These are phyloP conservation scores for Antheraea pernyi DNA, from an alignment of 1,140 invertebrate genomes.

Conservation along the genomic window DNA sequence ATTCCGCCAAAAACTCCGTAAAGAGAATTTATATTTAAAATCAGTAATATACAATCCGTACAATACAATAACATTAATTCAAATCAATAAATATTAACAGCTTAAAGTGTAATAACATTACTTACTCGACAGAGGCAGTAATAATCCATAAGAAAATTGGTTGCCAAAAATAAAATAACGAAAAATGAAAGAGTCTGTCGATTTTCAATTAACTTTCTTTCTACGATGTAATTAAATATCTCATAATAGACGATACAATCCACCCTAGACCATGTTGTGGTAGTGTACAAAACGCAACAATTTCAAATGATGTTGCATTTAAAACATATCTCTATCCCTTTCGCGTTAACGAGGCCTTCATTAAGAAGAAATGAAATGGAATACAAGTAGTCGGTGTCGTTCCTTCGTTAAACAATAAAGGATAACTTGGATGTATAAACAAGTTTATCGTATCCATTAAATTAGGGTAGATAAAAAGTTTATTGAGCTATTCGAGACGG, in stretches of 20 bases:
- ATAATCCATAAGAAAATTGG: too few species aligned
- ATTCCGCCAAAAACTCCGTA: too few species aligned
- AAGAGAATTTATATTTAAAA: too few species aligned
- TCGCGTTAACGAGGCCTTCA: neutral
- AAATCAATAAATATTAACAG: too few species aligned
- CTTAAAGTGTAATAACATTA: too few species aligned
- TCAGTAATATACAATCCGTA: too few species aligned
- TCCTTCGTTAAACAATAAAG: constrained; percentile 1
- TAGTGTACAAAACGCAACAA: neutral
- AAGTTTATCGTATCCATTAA: constrained; percentile 4
- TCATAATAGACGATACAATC: neutral
- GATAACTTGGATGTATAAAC: neutral
- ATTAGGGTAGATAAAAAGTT: neutral
- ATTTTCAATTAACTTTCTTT: too few species aligned
- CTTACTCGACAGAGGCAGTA: too few species aligned
- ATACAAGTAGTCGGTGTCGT: neutral
- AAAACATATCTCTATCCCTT: neutral
- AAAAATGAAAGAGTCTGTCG: too few species aligned
- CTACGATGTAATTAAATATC: too few species aligned
- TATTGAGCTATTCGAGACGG: neutral
- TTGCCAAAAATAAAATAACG: too few species aligned
- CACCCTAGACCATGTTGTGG: neutral
- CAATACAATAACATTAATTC: too few species aligned
- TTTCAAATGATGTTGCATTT: neutral
- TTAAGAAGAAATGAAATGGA: neutral